Evolutionary conservation across 2,113 vertebrate species (phyloP), one percentile per base, ranked within the genome.

Genomic region (Antigone vipio): DNA sequence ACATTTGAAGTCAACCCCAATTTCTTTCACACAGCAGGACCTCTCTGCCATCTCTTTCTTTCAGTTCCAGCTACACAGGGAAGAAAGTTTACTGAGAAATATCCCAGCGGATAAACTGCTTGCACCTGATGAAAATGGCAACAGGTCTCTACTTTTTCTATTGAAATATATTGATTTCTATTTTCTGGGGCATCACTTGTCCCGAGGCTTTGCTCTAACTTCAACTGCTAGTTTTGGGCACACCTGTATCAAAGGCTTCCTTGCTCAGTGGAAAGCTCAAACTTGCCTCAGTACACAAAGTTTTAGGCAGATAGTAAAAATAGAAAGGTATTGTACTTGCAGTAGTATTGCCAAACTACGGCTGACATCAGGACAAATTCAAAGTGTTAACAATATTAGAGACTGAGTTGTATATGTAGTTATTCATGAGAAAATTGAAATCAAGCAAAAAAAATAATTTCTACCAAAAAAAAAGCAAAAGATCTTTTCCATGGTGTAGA

Each of bases 51-150:
- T 97, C 9, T 89, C 95, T 32, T 99, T 98, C 94, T 99, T 99
- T 96, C 97, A 98, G 96, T 97, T 97, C 35, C 99, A 99, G 94
- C 98, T 99, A 38, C 95, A 95, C 91, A 97, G 88, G 80, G 98
- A 98, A 76, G 98, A 98, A 58, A 96, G 19, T 26, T 59, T 95
- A 10, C 96, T 99, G 84, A 93, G 68, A 47, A 75, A 44, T 16
- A 72, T 98, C 73, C 95, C 98, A 2, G 97, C 89, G 9, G 94
- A 97, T 7, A 97, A 92, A 0, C 83, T 99, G 60, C 94, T 99
- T 21, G 90, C 86, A 8, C 50, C 96, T 1, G 98, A 99, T 40
- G 76, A 71, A 21, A 96, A 97, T 0, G 98, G 98, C 68, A 98
- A 90, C 89, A 98, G 95, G 99, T 99, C 85, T 97, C 98, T 66